Base-by-base conservation (phyloP, 2,797 vertebrate species). In the Muscicapa comitata region DNA sequence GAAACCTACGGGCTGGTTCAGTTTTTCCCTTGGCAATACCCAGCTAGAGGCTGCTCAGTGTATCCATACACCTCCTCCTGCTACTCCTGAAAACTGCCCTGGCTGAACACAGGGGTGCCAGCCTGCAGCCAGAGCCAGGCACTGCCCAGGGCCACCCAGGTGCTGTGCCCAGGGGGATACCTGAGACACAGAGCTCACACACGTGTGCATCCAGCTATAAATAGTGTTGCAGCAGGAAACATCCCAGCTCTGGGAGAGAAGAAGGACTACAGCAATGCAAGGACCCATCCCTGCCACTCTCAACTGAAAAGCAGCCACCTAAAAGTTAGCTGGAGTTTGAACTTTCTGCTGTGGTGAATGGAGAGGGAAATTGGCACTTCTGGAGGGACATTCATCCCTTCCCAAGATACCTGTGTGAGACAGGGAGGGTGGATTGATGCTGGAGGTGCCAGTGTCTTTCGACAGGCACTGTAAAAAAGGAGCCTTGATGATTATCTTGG, bases 401-500 rank as follows among this genome's bases (percentile, higher is more conserved):
- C 93, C 81, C 71, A 53, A 70, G 78, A 47, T 17, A 43, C 17
- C 35, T 80, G 78, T 71, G 75, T 74, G 68, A 80, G 82, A 65
- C 7, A 13, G 47, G 63, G 23, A 94, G 72, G 79, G 78, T 68
- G 85, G 68, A 67, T 48, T 23, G 72, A 47, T 86, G 82, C 72
- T 91, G 50, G 45, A 93, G 67, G 78, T 93, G 93, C 93, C 91
- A 91, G 65, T 61, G 31, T 48, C 82, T 96, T 95, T 95, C 43
- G 0, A 90, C 89, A 83, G 54, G 72, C 68, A 37, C 87, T 94
- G 45, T 78, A 75, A 94, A 94, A 72, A 94, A 72, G 85, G 72
- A 96, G 76, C 35, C 76, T 65, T 62, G 65, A 90, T 94, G 14
- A 77, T 88, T 95, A 94, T 77, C 82, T 94, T 74, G 88, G 70